phyloP scores from a whole-genome alignment of 2,113 vertebrate species.

The Murina feae region DNA sequence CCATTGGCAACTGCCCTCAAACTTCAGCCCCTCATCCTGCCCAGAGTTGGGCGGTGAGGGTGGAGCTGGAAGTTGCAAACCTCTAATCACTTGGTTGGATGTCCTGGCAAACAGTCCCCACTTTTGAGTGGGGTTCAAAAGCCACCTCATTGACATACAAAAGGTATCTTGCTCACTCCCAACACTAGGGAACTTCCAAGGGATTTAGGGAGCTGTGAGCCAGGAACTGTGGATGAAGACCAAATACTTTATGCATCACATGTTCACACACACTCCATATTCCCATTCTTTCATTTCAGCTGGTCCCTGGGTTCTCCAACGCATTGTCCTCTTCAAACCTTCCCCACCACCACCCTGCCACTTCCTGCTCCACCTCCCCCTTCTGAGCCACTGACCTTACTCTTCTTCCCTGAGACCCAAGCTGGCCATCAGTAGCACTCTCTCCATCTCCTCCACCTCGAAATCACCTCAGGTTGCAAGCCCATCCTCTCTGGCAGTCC shows the following conservation, averaged over 20 bases:
- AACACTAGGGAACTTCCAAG: background rate
- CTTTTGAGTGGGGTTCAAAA: background rate
- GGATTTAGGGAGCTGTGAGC: background rate
- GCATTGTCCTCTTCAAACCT: background rate
- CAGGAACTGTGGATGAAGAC: background rate
- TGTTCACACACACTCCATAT: background rate
- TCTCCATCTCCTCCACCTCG: background rate
- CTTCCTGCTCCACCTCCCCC: background rate
- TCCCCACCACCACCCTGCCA: too few species aligned
- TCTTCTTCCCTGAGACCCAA: background rate
- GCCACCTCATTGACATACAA: background rate
- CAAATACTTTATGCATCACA: background rate
- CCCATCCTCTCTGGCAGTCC: background rate
- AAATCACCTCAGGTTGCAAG: background rate
- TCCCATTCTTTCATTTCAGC: too few species aligned
- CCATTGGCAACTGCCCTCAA: background rate
- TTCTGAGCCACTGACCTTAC: background rate
- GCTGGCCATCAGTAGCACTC: rapidly evolving
- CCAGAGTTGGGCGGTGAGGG: background rate
- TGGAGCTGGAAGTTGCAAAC: background rate
- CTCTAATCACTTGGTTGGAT: background rate
- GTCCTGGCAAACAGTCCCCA: background rate
- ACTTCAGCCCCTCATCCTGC: background rate
- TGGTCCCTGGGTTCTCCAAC: background rate
- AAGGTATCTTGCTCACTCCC: background rate